These are phyloP conservation scores for Zeuzera pyrina DNA, from an alignment of 2,888 invertebrate species.

Conservation along the genomic window DNA sequence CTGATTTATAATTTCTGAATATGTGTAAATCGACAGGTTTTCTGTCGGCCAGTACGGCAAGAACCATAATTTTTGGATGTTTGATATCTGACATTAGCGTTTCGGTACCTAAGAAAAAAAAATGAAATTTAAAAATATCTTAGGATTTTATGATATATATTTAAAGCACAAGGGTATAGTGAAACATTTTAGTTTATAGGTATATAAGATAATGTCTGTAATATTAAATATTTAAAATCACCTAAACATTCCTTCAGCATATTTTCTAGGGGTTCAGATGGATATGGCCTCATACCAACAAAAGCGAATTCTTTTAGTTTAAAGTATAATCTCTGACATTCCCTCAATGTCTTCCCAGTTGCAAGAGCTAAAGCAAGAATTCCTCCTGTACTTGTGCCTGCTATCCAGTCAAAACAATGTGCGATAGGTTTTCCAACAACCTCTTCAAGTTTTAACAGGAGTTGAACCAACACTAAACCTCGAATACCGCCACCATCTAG, in stretches of 20 bases:
- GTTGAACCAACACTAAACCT: constrained; percentile 88
- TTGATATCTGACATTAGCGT: constrained; percentile 91
- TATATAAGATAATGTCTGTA: too few relatives aligned
- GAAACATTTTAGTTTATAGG: too few relatives aligned
- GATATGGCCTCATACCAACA: constrained; percentile 92
- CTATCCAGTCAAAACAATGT: constrained; percentile 96
- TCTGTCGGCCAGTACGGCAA: constrained; percentile 91
- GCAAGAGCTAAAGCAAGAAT: constrained; percentile 91
- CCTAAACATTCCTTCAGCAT: constrained; percentile 92
- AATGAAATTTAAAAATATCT: too few relatives aligned
- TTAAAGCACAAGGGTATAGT: too few relatives aligned
- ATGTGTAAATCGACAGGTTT: constrained; percentile 95
- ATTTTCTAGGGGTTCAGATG: constrained; percentile 86
- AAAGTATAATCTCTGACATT: constrained; percentile 93
- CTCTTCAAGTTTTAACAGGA: constrained; percentile 83
- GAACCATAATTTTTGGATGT: constrained; percentile 88
- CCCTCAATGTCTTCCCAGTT: constrained; percentile 83
- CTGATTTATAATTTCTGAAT: constrained; percentile 91
- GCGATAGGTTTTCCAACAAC: constrained; percentile 81
- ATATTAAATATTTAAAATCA: too few relatives aligned
- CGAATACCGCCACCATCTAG: constrained; percentile 98
- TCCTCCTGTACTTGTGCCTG: constrained; percentile 90
- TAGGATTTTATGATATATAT: too few relatives aligned
- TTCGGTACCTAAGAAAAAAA: constrained; percentile 69
- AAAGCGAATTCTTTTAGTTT: constrained; percentile 96